Evolutionary conservation across 2,797 vertebrate genomes (phyloP).

Genomic region (Acrossocheilus wenchowensis): DNA sequence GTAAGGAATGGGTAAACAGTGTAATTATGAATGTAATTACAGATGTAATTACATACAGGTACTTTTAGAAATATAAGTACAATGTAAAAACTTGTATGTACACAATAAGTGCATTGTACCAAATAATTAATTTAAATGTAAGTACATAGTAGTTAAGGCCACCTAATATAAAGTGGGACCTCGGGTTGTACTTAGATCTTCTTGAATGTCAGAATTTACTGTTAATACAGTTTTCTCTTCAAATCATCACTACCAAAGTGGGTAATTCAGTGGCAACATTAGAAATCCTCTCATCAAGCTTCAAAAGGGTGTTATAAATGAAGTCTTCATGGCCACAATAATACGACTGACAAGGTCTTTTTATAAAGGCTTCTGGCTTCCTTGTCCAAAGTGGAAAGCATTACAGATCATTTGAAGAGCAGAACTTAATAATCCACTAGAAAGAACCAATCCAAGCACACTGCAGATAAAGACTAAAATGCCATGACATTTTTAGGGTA

Average conservation of each 20-base stretch:
- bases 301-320: neutral
- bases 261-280: neutral
- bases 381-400: neutral
- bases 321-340: neutral
- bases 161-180: too few species aligned
- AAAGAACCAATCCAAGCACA: constrained; percentile 7
- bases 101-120: too few species aligned
- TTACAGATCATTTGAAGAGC: constrained; percentile 9
- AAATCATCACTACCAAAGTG: neutral
- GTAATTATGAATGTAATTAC: too few species aligned
- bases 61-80: too few species aligned
- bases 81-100: too few species aligned
- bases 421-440: constrained; percentile 16
- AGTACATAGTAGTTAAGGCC: too few species aligned
- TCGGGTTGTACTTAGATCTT: neutral
- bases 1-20: too few species aligned
- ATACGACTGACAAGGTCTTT: neutral
- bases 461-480: constrained; percentile 9
- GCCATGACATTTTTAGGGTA: neutral
- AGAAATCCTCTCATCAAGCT: neutral
- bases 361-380: neutral
- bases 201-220: constrained; percentile 13
- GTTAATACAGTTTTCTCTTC: neutral
- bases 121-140: too few species aligned
- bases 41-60: too few species aligned